Evolutionary conservation across 2,888 invertebrate genomes (phyloP), one percentile per base, ranked within the genome.

Genomic region (Micropterix aruncella): DNA sequence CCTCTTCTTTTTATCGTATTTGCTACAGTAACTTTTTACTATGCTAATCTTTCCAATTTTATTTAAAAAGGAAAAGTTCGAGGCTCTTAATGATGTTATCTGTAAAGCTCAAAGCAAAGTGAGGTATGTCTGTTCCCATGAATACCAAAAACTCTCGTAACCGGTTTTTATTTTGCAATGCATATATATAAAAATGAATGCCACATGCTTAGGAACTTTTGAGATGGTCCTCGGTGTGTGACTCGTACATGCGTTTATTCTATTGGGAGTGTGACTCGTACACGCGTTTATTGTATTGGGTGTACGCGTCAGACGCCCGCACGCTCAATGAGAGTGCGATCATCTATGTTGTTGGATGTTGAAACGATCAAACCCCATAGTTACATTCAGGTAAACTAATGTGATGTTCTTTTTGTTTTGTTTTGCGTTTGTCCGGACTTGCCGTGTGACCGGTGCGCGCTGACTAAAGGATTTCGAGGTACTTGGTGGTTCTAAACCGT

Each of bases 401-500:
- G 62, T 73, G 70, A 69, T 74, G 60, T 77, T n/a, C n/a, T n/a
- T 75, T 72, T 72, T 60, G 74, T 72, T 78, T 74, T 77, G 74
- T 74, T 78, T 74, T 77, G 73, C 79, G 75, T 78, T 76, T 67
- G 69, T 71, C 77, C 74, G 74, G 74, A 74, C 74, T 74, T 74
- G 78, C 76, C 70, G 75, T 75, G 71, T 69, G 64, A 74, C 77
- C 66, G 72, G 66, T 71, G 71, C 71, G n/a, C 71, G 73, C 70
- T 75, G 74, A 74, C 74, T 74, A 72, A 64, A 81, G 86, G 86
- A 86, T 78, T 86, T 85, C 79, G 86, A 86, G 86, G 86, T 86
- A 86, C 67, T 63, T 61, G 70, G 69, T 66, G 69, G 66, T 66
- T 74, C 64, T 63, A 65, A 62, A 63, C 70, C 69, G 68, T 50